phyloP scores from a whole-genome alignment of 2,797 vertebrate species.

The Parauchenoglanis ngamensis region DNA sequence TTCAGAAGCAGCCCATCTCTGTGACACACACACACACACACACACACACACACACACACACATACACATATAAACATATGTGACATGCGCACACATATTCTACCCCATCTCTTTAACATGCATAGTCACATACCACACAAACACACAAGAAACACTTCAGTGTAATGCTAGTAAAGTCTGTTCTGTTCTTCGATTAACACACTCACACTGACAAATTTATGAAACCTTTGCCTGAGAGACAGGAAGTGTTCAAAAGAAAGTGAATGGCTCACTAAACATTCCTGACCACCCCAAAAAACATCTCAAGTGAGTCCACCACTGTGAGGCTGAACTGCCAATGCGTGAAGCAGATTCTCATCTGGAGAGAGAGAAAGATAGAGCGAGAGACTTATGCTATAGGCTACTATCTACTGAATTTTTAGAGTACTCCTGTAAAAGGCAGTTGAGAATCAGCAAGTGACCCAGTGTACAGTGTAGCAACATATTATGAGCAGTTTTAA shows the following conservation, averaged over 20 bases:
- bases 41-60: conserved; percentile 26
- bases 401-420: background rate
- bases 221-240: conserved; percentile 68
- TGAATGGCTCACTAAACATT: conserved; percentile 69
- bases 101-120: conserved; percentile 31
- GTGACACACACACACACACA: conserved; percentile 40
- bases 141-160: conserved; percentile 56
- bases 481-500: background rate
- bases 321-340: conserved; percentile 35
- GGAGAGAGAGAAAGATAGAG: background rate
- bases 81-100: background rate
- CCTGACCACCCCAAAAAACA: conserved; percentile 55
- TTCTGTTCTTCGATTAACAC: conserved; percentile 76
- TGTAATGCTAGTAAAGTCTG: conserved; percentile 67
- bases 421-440: background rate
- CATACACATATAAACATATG: conserved; percentile 31
- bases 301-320: conserved; percentile 35
- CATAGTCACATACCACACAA: conserved; percentile 30
- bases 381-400: background rate
- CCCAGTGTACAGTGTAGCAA: background rate
- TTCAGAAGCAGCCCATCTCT: conserved; percentile 57
- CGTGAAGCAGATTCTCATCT: conserved; percentile 15
- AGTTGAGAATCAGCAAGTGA: background rate
- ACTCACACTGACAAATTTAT: conserved; percentile 77
- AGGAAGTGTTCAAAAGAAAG: conserved; percentile 77